A percentile compares a stretch with the other conserved stretches of the same genome.
Conservation (phyloP, 2,888 invertebrate genomes). For the Pristionchus arcanus region DNA sequence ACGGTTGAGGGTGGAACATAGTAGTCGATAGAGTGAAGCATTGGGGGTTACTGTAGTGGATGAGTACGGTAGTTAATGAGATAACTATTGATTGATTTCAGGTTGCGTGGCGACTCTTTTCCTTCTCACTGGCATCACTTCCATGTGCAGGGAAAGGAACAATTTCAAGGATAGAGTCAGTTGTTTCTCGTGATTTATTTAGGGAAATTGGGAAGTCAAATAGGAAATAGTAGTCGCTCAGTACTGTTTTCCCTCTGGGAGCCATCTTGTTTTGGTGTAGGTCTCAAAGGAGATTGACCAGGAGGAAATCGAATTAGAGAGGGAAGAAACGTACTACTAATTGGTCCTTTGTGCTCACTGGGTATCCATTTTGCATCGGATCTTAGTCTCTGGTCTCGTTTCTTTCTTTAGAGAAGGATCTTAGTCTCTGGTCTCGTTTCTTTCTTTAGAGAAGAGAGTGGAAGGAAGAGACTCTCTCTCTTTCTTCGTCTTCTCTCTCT, state of each 20-base stretch:
- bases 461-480: not conserved
- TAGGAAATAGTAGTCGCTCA: not conserved
- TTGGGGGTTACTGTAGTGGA: not conserved
- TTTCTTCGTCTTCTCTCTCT: not conserved
- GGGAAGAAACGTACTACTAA: slow-evolving; percentile 34
- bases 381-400: slow-evolving; percentile 10
- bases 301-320: slow-evolving; percentile 20
- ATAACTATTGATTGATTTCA: not conserved
- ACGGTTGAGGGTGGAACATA: not conserved
- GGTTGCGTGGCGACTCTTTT: slow-evolving; percentile 89
- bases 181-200: not conserved
- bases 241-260: not conserved
- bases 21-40: not conserved
- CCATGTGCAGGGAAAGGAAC: slow-evolving; percentile 94
- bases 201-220: not conserved
- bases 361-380: slow-evolving; percentile 43
- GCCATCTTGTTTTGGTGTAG: slow-evolving; percentile 1
- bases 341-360: slow-evolving; percentile 29
- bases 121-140: slow-evolving; percentile 94
- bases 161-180: slow-evolving; percentile 87
- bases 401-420: not conserved
- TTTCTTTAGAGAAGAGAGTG: too few relatives aligned
- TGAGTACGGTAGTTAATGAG: not conserved
- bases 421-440: too few relatives aligned
- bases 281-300: not conserved